These are phyloP conservation scores for Anhinga anhinga DNA, from an alignment of 2,113 vertebrate genomes.

Conservation along the genomic window DNA sequence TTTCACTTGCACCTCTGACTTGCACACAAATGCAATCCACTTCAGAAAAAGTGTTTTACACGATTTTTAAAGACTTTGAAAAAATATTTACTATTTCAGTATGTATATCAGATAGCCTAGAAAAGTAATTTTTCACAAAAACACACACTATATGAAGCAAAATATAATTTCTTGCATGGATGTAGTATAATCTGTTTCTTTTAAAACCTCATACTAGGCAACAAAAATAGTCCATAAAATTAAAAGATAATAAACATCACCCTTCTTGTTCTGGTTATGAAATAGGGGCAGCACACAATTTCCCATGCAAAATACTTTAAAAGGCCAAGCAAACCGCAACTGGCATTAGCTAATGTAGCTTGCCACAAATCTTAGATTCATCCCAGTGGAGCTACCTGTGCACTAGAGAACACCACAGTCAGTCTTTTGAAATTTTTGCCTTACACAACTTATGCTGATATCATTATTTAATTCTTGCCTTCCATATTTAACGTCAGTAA, in stretches of 20 bases:
- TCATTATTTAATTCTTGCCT: not conserved
- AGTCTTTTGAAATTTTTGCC: not conserved
- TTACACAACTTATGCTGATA: not conserved
- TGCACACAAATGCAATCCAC: not conserved
- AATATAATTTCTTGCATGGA: not conserved
- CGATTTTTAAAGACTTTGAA: not conserved
- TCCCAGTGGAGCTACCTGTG: not conserved
- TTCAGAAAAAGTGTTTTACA: not conserved
- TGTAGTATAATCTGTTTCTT: not conserved
- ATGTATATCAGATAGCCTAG: not conserved
- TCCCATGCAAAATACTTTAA: not conserved
- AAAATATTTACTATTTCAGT: not conserved
- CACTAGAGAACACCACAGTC: not conserved
- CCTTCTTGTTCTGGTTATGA: not conserved
- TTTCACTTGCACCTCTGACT: not conserved
- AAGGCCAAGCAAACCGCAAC: not conserved
- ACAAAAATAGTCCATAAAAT: not conserved
- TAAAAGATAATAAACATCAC: too few species aligned
- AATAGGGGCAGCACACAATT: not conserved
- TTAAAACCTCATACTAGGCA: not conserved
- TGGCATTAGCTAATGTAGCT: not conserved
- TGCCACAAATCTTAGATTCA: not conserved
- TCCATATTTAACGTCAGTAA: not conserved
- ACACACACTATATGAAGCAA: not conserved
- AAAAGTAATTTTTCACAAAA: not conserved